These are phyloP conservation scores for Salminus brasiliensis DNA, from an alignment of 2,113 vertebrate genomes.

Conservation along the genomic window DNA sequence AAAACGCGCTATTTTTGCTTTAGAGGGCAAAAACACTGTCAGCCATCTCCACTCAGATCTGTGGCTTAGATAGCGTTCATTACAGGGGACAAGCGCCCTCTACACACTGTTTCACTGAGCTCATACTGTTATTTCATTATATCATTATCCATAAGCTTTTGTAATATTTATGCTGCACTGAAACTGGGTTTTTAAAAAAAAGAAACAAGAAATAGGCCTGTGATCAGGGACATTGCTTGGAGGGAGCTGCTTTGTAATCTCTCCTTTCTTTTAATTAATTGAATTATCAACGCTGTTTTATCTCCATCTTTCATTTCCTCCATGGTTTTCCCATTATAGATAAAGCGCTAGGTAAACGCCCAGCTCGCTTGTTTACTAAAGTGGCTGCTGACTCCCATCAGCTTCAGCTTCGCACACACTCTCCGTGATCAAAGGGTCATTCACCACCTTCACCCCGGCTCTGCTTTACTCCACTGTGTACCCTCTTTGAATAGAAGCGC, in stretches of 20 bases:
- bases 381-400: conserved; percentile 37
- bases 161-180: background rate
- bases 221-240: background rate
- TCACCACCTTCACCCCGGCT: background rate
- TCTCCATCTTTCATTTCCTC: conserved; percentile 53
- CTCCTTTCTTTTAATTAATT: conserved; percentile 49
- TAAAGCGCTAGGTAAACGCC: conserved; percentile 39
- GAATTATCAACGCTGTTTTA: conserved; percentile 52
- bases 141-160: no score
- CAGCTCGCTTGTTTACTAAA: conserved; percentile 31
- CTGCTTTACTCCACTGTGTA: background rate
- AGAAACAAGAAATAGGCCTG: background rate
- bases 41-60: conserved; percentile 42
- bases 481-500: background rate
- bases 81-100: conserved; percentile 7
- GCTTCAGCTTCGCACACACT: background rate
- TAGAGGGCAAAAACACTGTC: conserved; percentile 45
- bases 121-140: conserved; percentile 1
- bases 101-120: background rate
- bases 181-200: no score
- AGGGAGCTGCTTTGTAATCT: conserved; percentile 12
- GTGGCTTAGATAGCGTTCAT: conserved; percentile 7
- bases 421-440: conserved; percentile 26
- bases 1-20: conserved; percentile 46
- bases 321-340: conserved; percentile 52